phyloP scores from a whole-genome alignment of 1,140 invertebrate species.

The Globodera rostochiensis region DNA sequence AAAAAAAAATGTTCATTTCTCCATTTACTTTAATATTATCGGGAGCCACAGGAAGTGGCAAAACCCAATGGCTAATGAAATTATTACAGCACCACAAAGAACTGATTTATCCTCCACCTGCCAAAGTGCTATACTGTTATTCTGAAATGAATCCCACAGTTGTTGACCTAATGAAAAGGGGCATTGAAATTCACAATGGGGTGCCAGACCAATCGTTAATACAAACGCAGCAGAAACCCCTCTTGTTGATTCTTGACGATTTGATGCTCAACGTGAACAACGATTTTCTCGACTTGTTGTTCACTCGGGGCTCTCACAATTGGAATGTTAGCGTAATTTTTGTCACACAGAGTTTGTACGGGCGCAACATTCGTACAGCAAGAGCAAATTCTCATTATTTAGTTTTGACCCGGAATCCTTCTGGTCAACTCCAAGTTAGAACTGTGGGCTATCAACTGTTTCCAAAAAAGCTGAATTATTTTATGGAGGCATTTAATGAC shows the following conservation, averaged over 20 bases:
- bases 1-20: too few species aligned
- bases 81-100: background rate
- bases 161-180: background rate
- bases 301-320: too few species aligned
- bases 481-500: background rate
- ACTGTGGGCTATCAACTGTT: conserved; percentile 8
- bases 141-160: background rate
- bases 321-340: background rate
- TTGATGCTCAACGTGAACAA: conserved; percentile 7
- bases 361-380: conserved; percentile 2
- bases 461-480: background rate
- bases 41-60: too few species aligned
- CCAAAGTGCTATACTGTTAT: background rate
- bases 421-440: conserved; percentile 8
- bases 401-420: background rate
- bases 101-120: background rate
- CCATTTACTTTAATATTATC: too few species aligned
- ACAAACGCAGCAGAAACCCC: too few species aligned
- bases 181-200: background rate
- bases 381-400: conserved; percentile 16
- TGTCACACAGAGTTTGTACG: conserved; percentile 10
- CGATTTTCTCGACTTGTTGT: conserved; percentile 8
- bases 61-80: background rate
- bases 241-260: background rate
- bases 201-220: too few species aligned